These are phyloP conservation scores for Melanargia galathea DNA, from an alignment of 2,888 invertebrate species.

Conservation along the genomic window DNA sequence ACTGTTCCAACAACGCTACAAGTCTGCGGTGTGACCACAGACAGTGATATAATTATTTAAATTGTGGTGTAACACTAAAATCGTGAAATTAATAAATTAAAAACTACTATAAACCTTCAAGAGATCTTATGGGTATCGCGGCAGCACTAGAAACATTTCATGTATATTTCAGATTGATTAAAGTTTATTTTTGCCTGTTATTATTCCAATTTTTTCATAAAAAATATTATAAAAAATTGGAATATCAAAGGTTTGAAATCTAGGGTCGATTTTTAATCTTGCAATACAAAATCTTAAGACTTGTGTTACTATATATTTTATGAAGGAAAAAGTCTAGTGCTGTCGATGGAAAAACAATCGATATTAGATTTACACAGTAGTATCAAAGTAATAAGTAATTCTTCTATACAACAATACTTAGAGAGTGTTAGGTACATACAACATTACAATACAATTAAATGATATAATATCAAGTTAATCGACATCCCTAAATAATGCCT, in stretches of 20 bases:
- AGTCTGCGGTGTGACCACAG: conserved; percentile 74
- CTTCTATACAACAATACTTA: conserved; percentile 60
- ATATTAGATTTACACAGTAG: conserved; percentile 28
- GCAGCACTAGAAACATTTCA: conserved; percentile 26
- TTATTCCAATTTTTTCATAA: too few relatives aligned
- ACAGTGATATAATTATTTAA: conserved; percentile 61
- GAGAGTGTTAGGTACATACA: conserved; percentile 47
- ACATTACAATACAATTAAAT: conserved; percentile 51
- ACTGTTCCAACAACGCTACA: conserved; percentile 75
- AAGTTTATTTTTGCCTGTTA: too few relatives aligned
- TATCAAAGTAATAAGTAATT: conserved; percentile 44
- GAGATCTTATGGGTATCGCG: conserved; percentile 68
- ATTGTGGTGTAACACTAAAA: conserved; percentile 59
- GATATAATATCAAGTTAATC: conserved; percentile 55
- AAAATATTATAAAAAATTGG: background rate
- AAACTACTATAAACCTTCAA: conserved; percentile 59
- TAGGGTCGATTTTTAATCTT: background rate
- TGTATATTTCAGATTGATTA: too few relatives aligned
- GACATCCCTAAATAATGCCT: conserved; percentile 63
- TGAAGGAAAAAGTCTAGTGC: conserved; percentile 28
- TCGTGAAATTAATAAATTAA: conserved; percentile 44
- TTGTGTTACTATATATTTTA: background rate
- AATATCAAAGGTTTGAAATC: background rate
- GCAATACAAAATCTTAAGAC: background rate
- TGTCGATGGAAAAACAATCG: conserved; percentile 35